phyloP scores from a whole-genome alignment of 2,888 invertebrate species.

The Dicranocentrus wangi region DNA sequence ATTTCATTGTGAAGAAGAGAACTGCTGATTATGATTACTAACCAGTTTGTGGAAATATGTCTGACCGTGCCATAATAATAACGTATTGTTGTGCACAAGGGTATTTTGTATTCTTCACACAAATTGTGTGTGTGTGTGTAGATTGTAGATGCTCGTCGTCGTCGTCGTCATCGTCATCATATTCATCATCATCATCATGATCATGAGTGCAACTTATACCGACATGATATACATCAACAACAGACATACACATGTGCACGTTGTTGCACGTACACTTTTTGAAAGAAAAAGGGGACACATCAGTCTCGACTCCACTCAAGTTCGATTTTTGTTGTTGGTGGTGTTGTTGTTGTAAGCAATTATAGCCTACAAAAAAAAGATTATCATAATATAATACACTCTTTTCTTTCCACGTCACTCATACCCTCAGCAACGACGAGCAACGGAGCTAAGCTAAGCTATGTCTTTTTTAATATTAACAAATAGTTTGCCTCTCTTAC shows the following conservation, averaged over 20 bases:
- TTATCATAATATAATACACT: too few relatives aligned
- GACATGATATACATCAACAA: constrained; percentile 9
- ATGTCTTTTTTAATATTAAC: too few relatives aligned
- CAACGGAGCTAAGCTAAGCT: background rate
- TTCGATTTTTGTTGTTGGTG: constrained; percentile 26
- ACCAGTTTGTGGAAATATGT: constrained; percentile 42
- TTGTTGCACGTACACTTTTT: constrained; percentile 15
- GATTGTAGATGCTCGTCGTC: background rate
- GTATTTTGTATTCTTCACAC: constrained; percentile 18
- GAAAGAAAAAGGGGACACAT: constrained; percentile 53
- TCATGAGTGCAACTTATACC: background rate
- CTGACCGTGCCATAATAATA: constrained; percentile 1
- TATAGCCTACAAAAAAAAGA: too few relatives aligned
- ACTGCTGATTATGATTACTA: constrained; percentile 42
- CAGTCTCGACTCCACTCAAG: constrained; percentile 53
- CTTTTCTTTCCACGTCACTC: background rate
- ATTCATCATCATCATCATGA: too few relatives aligned
- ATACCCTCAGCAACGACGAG: background rate
- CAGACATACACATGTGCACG: constrained; percentile 3
- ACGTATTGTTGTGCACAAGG: background rate
- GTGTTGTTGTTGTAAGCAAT: background rate
- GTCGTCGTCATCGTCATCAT: too few relatives aligned
- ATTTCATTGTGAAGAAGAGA: constrained; percentile 21
- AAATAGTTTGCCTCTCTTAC: too few relatives aligned
- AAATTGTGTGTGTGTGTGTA: too few relatives aligned